Evolutionary conservation across 2,888 invertebrate genomes (phyloP).

Genomic region (Melanophora roralis): DNA sequence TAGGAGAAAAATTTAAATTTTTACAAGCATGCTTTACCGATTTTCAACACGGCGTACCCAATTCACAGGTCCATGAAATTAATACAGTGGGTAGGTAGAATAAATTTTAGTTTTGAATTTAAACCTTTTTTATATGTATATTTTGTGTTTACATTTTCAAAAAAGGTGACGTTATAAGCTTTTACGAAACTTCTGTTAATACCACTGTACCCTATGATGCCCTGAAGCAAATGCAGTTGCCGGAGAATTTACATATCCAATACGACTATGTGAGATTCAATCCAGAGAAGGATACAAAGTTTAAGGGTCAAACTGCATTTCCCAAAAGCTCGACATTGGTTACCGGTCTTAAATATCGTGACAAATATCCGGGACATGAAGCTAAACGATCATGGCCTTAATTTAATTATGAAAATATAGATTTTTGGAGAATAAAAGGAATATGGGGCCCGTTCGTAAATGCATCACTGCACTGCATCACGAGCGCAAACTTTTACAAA

Average conservation of each 20-base stretch:
- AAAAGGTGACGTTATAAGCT: slow-evolving; percentile 83
- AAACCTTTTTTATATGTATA: neutral
- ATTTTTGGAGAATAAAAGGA: no score
- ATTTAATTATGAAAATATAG: slow-evolving; percentile 23
- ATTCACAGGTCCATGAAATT: slow-evolving; percentile 87
- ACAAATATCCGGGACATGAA: slow-evolving; percentile 86
- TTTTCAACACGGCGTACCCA: slow-evolving; percentile 88
- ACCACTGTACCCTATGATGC: slow-evolving; percentile 85
- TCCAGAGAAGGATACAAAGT: slow-evolving; percentile 86
- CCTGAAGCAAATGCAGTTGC: slow-evolving; percentile 84
- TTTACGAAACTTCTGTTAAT: slow-evolving; percentile 85
- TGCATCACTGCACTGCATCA: no score
- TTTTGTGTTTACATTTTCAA: no score
- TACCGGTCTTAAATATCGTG: slow-evolving; percentile 87
- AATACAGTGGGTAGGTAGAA: slow-evolving; percentile 82
- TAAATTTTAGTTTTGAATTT: neutral
- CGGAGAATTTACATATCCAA: slow-evolving; percentile 91
- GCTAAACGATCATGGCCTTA: slow-evolving; percentile 83
- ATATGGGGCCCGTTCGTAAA: no score
- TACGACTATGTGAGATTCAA: slow-evolving; percentile 89
- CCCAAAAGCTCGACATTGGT: slow-evolving; percentile 91
- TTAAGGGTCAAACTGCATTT: slow-evolving; percentile 89
- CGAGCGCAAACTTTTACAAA: no score
- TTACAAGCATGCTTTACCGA: slow-evolving; percentile 84
- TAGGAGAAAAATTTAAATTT: slow-evolving; percentile 81